Evolutionary conservation across 2,113 vertebrate genomes (phyloP), one percentile per base, ranked within the genome.

Genomic region (Triplophysa siluroides): DNA sequence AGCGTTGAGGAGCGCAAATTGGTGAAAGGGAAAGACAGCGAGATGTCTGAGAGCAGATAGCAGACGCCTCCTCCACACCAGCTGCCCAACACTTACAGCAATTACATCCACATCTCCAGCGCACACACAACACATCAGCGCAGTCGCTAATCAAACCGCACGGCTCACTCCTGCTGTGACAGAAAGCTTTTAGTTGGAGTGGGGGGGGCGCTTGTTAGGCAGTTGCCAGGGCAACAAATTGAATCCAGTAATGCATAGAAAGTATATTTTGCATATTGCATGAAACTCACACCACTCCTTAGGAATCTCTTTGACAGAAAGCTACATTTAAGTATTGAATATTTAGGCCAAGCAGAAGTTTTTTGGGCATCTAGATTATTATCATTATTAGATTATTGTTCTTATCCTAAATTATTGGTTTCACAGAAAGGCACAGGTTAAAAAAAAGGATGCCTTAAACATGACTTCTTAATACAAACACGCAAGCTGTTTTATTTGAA

Each of bases 221-320:
- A 76, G 91, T 92, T 93, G 88, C 91, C 78, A 89, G 47, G 89
- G 92, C 85, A 91, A 93, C 90, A 74, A 81, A 81, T 87, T 82
- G 83, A 90, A 86, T 89, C 78, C 66, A 88, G 83, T 76, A 23
- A 76, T 78, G 63, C 79, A 84, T 60, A 43, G 58, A 75, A 79
- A 56, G 47, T 10, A 0, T 24, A 18, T 52, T 60, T 81, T 47
- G 14, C 86, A 64, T 82, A 41, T 76, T 62, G 10, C 38, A 75
- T 13, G 23, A 43, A 60, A 60, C 29, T 33, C 19, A 38, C 9
- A 41, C 12, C 11, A 19, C 18, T 11, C 5, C 26, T 8, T 14
- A 3, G 19, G 26, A 2, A 38, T 29, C 18, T 47, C 54, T 56
- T 56, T 10, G 54, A 56, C n/a, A 5, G 18, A 21, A 56, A 56